phyloP scores from a whole-genome alignment of 2,888 invertebrate genomes.

The Cetonia aurata region DNA sequence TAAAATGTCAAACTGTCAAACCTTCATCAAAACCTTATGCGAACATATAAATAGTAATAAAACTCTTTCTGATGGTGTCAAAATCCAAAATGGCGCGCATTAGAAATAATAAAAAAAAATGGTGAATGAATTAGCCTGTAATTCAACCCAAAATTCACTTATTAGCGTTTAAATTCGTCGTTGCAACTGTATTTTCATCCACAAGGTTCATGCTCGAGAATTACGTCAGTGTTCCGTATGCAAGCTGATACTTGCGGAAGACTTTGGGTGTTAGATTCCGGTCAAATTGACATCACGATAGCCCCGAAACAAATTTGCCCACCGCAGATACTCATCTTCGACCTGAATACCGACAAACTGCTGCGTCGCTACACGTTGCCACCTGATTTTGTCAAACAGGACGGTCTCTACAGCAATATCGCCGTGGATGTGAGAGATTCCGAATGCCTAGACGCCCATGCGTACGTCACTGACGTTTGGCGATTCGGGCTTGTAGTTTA shows the following conservation, averaged over 20 bases:
- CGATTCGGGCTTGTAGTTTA: slow-evolving; percentile 71
- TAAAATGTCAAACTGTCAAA: no score
- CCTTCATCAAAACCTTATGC: no score
- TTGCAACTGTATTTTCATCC: no score
- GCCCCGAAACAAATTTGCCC: slow-evolving; percentile 78
- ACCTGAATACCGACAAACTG: slow-evolving; percentile 68
- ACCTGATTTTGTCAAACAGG: slow-evolving; percentile 74
- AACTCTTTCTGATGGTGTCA: no score
- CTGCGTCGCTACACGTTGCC: slow-evolving; percentile 68
- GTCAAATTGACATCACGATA: slow-evolving; percentile 79
- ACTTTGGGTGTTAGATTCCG: slow-evolving; percentile 85
- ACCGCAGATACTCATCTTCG: slow-evolving; percentile 80
- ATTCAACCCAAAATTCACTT: not conserved
- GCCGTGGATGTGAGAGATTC: slow-evolving; percentile 65
- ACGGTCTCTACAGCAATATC: slow-evolving; percentile 72
- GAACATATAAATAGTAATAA: no score
- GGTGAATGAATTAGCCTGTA: no score
- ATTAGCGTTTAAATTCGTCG: not conserved
- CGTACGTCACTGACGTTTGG: slow-evolving; percentile 80
- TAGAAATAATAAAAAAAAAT: no score
- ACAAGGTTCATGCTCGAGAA: slow-evolving; percentile 74
- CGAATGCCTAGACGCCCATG: slow-evolving; percentile 74
- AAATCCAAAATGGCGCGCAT: no score
- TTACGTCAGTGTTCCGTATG: slow-evolving; percentile 84
- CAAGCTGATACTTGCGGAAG: slow-evolving; percentile 81